Percentiles rank a stretch among this genome's conserved stretches.
Conservation (phyloP, 2,888 invertebrate genomes). For the Hecatera dysodea region DNA sequence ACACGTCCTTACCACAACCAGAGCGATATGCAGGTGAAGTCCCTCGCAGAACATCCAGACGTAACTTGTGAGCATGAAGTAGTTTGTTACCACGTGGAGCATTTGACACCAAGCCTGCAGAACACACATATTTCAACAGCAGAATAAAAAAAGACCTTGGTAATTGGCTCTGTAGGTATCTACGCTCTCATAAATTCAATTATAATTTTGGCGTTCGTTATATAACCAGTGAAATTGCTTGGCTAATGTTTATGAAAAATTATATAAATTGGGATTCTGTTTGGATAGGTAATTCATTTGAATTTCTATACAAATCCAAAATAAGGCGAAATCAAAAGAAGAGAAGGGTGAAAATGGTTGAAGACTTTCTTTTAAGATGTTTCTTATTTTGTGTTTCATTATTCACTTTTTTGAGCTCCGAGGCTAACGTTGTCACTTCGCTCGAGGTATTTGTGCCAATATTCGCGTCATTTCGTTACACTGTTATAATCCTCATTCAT, state of each 20-base stretch:
- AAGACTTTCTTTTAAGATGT: neutral
- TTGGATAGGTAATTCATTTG: slow-evolving; percentile 18
- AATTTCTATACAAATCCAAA: slow-evolving; percentile 27
- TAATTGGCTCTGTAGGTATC: neutral
- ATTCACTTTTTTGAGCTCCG: neutral
- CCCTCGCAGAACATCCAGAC: slow-evolving; percentile 97
- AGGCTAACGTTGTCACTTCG: neutral
- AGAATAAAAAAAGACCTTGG: neutral
- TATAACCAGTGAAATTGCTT: slow-evolving; percentile 35
- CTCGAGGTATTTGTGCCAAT: slow-evolving; percentile 2
- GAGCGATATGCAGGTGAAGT: slow-evolving; percentile 93
- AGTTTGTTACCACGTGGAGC: slow-evolving; percentile 93
- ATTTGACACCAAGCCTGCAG: slow-evolving; percentile 93
- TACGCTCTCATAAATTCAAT: slow-evolving; percentile 35
- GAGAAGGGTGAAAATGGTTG: slow-evolving; percentile 12
- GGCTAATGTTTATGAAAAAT: slow-evolving; percentile 32
- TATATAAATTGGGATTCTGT: slow-evolving; percentile 37
- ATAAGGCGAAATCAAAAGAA: slow-evolving; percentile 12
- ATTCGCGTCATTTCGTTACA: neutral
- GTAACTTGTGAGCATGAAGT: slow-evolving; percentile 94
- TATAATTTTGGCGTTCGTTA: slow-evolving; percentile 19
- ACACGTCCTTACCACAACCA: slow-evolving; percentile 92
- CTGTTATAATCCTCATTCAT: neutral
- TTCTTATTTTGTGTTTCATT: neutral
- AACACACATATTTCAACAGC: neutral